Conservation (phyloP, 2,797 vertebrate species). For the Hipposideros larvatus region DNA sequence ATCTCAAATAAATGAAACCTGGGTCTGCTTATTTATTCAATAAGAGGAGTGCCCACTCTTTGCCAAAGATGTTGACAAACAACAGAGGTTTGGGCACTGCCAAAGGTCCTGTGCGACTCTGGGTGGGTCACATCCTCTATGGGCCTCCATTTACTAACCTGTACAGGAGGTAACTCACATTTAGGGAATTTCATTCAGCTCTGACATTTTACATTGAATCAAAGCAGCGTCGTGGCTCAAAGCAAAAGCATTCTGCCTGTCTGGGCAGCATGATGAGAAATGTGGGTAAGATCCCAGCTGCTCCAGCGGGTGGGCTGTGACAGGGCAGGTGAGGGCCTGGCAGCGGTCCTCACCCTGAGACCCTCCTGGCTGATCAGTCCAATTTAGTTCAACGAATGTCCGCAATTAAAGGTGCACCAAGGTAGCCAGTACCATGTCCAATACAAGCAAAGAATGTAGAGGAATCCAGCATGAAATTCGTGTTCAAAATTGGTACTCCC, state of each 20-base stretch:
- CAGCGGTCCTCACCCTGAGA: not conserved
- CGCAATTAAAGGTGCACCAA: slow-evolving; percentile 37
- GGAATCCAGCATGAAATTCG: not conserved
- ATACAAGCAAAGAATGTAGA: not conserved
- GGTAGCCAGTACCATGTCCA: not conserved
- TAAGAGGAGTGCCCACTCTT: not conserved
- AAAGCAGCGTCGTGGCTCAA: not conserved
- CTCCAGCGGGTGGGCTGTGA: not conserved
- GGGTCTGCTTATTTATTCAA: slow-evolving; percentile 49
- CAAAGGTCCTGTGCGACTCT: not conserved
- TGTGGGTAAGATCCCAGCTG: not conserved
- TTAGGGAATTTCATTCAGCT: not conserved
- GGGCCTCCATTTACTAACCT: not conserved
- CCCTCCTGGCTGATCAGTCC: not conserved
- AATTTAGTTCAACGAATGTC: not conserved
- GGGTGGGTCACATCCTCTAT: not conserved
- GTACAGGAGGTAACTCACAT: not conserved
- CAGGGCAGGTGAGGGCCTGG: not conserved
- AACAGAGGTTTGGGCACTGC: slow-evolving; percentile 9
- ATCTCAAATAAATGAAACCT: not conserved
- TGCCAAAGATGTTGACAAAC: slow-evolving; percentile 31
- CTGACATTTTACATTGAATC: not conserved
- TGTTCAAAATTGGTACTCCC: slow-evolving; percentile 6
- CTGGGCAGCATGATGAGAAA: not conserved
- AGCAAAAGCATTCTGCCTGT: not conserved